These are phyloP conservation scores for Apostichopus californicus DNA, from an alignment of 35 echinoderm and acorn worm species.

Conservation along the genomic window DNA sequence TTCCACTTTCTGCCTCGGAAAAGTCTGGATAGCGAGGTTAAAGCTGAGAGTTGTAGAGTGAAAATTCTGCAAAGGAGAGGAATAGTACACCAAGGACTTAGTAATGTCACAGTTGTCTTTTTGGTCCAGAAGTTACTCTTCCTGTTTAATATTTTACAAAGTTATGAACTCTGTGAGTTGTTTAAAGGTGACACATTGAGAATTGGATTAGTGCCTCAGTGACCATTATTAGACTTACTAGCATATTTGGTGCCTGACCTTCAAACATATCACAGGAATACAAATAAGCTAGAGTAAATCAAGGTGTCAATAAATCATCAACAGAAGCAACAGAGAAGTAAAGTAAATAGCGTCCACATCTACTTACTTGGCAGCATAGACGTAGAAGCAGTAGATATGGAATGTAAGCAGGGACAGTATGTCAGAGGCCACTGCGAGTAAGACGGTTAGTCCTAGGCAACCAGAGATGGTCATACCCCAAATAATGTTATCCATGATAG, in stretches of 20 bases:
- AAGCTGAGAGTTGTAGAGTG: slow-evolving; percentile 76
- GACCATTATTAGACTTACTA: no score
- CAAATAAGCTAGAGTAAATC: not conserved
- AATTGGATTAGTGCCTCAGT: not conserved
- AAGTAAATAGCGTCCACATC: not conserved
- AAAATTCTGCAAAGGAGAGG: slow-evolving; percentile 68
- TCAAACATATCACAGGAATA: no score
- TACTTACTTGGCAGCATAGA: slow-evolving; percentile 95
- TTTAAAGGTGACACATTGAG: not conserved
- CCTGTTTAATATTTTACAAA: no score
- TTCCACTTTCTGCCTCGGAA: slow-evolving; percentile 99
- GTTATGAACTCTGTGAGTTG: no score
- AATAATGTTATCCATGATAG: slow-evolving; percentile 64
- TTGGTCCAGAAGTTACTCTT: not conserved
- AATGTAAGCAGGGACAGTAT: slow-evolving; percentile 84
- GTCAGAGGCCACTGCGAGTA: slow-evolving; percentile 70
- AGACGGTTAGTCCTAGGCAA: slow-evolving; percentile 78
- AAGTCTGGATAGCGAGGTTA: slow-evolving; percentile 70
- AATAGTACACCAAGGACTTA: not conserved
- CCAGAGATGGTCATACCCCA: slow-evolving; percentile 80
- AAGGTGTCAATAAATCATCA: not conserved
- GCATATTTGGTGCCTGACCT: no score
- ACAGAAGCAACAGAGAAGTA: not conserved
- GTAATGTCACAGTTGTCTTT: not conserved
- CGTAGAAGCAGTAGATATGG: slow-evolving; percentile 99